Evolutionary conservation across 2,797 vertebrate genomes (phyloP).

Genomic region (Crypturellus tataupa): DNA sequence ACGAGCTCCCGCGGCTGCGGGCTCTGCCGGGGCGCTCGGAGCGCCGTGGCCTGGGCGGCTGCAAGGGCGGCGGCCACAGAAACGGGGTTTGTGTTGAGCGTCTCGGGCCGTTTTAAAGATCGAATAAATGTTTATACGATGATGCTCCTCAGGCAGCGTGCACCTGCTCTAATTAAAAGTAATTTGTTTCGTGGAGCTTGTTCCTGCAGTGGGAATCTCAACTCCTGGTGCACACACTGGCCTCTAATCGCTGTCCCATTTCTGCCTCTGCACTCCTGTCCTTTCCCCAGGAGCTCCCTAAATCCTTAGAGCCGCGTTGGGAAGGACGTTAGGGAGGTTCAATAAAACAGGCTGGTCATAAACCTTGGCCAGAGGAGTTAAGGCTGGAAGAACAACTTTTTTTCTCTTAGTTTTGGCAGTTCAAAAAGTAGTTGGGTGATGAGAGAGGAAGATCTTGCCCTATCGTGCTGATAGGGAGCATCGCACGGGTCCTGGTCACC

Average conservation of each 20-base stretch:
- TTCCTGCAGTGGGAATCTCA: not conserved
- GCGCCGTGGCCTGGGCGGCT: not conserved
- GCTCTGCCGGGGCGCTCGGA: not conserved
- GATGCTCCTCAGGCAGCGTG: not conserved
- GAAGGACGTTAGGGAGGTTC: not conserved
- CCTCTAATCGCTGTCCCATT: not conserved
- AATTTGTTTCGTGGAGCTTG: not conserved
- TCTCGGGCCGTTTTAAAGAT: not conserved
- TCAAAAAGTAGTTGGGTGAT: not conserved
- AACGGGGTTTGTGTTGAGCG: not conserved
- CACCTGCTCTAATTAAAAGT: not conserved
- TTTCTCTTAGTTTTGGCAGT: not conserved
- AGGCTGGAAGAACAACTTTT: not conserved
- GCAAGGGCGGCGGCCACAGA: not conserved
- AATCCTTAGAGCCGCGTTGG: fast-evolving
- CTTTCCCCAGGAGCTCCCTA: not conserved
- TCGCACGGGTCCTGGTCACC: not conserved
- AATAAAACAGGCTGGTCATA: not conserved
- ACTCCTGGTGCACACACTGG: fast-evolving
- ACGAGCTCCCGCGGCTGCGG: not conserved
- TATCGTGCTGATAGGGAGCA: fast-evolving
- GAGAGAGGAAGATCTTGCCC: not conserved
- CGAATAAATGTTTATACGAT: not conserved
- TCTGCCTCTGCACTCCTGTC: not conserved
- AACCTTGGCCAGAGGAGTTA: not conserved